A percentile compares a stretch with the other conserved stretches of the same genome.
Conservation (phyloP, 2,113 vertebrate genomes). For the Lophochroa leadbeateri region DNA sequence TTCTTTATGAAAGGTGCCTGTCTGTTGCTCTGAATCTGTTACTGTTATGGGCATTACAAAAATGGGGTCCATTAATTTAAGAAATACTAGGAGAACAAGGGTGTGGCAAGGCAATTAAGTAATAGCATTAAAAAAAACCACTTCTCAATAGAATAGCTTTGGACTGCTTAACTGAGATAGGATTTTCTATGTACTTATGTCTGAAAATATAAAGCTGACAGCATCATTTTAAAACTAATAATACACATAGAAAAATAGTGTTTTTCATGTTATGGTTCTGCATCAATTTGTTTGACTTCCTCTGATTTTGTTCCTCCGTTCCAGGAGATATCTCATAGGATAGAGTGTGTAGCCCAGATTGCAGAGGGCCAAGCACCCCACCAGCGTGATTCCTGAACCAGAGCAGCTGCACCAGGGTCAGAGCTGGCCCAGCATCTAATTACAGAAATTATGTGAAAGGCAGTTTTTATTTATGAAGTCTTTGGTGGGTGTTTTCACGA, state of each 20-base stretch:
- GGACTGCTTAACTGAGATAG: not conserved
- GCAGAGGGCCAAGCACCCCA: not conserved
- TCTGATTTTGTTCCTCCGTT: not conserved
- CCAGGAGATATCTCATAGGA: not conserved
- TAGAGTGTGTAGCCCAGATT: not conserved
- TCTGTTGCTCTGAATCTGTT: not conserved
- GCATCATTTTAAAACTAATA: not conserved
- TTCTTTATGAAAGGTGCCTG: not conserved
- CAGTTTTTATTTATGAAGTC: not conserved
- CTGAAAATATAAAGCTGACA: not conserved
- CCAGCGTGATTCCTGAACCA: not conserved
- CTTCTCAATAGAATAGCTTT: not conserved
- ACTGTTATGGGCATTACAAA: not conserved
- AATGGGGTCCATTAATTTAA: not conserved
- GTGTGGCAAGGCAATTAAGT: not conserved
- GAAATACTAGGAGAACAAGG: not conserved
- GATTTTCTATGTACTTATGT: not conserved
- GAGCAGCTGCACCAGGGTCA: not conserved
- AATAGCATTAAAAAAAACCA: not conserved
- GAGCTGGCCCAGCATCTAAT: not conserved
- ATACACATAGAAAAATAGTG: not conserved
- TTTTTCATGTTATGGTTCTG: not conserved
- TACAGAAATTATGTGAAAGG: not conserved
- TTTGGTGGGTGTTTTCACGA: constrained; percentile 23
- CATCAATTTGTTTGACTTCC: not conserved